Percentiles rank a stretch among this genome's conserved stretches.
Conservation (phyloP, 2,113 vertebrate species). For the Grammomys surdaster region DNA sequence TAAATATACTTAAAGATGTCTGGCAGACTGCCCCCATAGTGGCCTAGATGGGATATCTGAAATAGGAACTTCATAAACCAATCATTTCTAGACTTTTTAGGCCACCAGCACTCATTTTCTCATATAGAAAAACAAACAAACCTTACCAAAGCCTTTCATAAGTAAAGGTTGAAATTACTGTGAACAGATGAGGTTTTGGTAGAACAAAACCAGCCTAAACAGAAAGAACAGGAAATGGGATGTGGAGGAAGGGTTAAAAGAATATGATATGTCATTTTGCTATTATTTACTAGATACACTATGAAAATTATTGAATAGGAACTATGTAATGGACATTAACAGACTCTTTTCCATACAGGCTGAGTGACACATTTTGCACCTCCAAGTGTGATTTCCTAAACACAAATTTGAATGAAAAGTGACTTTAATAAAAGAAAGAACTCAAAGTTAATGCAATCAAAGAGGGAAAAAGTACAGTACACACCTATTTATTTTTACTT, state of each 20-base stretch:
- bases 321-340: neutral
- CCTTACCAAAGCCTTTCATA: constrained; percentile 68
- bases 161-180: constrained; percentile 74
- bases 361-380: constrained; percentile 1
- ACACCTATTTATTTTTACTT: constrained; percentile 47
- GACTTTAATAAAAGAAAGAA: neutral
- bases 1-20: constrained; percentile 41
- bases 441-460: constrained; percentile 26
- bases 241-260: neutral
- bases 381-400: constrained; percentile 55
- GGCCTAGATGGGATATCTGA: neutral
- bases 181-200: constrained; percentile 64
- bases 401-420: constrained; percentile 73
- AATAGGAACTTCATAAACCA: constrained; percentile 59
- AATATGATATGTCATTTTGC: neutral
- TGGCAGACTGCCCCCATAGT: constrained; percentile 36
- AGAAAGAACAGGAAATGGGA: neutral
- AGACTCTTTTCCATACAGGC: neutral
- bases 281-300: constrained; percentile 5
- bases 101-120: constrained; percentile 66
- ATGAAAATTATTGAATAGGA: constrained; percentile 34
- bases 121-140: constrained; percentile 76
- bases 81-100: constrained; percentile 60
- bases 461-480: constrained; percentile 17
- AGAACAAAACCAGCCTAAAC: constrained; percentile 50